Conservation (phyloP, 2,113 vertebrate species). For the Helogale parvula region DNA sequence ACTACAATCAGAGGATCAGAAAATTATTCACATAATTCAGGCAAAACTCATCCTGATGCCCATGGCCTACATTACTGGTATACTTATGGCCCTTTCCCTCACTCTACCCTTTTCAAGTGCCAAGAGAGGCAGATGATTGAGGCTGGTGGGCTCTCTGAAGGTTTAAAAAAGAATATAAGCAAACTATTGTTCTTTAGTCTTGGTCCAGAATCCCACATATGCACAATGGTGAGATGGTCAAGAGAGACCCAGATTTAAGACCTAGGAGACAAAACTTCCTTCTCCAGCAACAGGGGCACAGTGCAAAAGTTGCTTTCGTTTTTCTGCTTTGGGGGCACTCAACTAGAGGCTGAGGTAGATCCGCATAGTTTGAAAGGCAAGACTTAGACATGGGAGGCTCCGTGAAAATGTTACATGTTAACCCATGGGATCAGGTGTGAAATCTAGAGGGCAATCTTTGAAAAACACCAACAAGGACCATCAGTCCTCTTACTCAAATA, state of each 20-base stretch:
- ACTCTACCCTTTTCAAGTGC: neutral
- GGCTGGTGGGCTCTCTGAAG: neutral
- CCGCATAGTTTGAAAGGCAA: neutral
- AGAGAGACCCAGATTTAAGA: neutral
- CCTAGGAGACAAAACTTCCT: neutral
- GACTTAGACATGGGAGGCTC: neutral
- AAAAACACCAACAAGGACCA: neutral
- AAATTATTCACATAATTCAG: neutral
- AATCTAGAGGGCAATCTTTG: neutral
- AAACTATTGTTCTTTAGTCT: neutral
- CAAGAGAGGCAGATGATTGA: neutral
- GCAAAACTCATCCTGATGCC: neutral
- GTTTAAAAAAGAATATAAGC: neutral
- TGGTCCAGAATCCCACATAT: neutral
- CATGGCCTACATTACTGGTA: neutral
- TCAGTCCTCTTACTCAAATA: neutral
- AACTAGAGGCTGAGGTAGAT: neutral
- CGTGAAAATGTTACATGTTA: neutral
- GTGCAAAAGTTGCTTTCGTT: neutral
- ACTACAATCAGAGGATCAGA: slow-evolving; percentile 15
- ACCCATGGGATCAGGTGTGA: neutral
- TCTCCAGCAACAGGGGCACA: neutral
- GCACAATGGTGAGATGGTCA: neutral
- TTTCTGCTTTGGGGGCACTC: neutral
- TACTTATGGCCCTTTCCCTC: neutral